Evolutionary conservation across 2,888 invertebrate species (phyloP).

Genomic region (Agrochola circellaris): DNA sequence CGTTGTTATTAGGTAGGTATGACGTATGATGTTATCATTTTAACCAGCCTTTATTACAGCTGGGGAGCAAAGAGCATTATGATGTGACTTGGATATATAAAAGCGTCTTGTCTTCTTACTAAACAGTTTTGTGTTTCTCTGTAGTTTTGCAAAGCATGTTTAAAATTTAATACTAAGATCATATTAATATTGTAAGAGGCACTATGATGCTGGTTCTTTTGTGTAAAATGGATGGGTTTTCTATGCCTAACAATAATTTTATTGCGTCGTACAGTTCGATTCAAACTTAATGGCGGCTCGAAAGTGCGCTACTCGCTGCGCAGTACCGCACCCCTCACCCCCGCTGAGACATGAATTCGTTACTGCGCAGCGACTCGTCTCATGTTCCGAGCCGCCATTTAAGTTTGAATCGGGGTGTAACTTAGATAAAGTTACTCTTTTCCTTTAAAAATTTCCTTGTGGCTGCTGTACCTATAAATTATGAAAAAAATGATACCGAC

Average conservation of each 20-base stretch:
- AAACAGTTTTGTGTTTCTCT: neutral
- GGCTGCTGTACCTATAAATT: neutral
- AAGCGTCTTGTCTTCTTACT: neutral
- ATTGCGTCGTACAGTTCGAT: too few relatives aligned
- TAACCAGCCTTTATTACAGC: constrained; percentile 18
- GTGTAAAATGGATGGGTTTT: neutral
- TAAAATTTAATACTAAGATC: neutral
- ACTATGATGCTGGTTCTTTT: neutral
- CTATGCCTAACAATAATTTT: neutral
- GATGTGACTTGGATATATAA: constrained; percentile 11
- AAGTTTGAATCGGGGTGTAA: too few relatives aligned
- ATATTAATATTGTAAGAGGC: neutral
- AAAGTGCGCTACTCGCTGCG: too few relatives aligned
- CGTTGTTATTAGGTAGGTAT: neutral
- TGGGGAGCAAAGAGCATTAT: neutral
- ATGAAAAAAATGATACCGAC: neutral
- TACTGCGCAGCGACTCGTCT: too few relatives aligned
- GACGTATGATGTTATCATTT: constrained; percentile 39
- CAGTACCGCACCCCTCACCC: too few relatives aligned
- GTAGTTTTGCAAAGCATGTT: neutral
- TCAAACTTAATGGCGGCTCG: too few relatives aligned
- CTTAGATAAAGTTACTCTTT: neutral
- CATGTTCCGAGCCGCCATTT: too few relatives aligned
- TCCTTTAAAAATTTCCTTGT: too few relatives aligned
- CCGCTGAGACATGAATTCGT: too few relatives aligned